Conservation (phyloP, 2,113 vertebrate genomes). For the Cyanoliseus patagonus region DNA sequence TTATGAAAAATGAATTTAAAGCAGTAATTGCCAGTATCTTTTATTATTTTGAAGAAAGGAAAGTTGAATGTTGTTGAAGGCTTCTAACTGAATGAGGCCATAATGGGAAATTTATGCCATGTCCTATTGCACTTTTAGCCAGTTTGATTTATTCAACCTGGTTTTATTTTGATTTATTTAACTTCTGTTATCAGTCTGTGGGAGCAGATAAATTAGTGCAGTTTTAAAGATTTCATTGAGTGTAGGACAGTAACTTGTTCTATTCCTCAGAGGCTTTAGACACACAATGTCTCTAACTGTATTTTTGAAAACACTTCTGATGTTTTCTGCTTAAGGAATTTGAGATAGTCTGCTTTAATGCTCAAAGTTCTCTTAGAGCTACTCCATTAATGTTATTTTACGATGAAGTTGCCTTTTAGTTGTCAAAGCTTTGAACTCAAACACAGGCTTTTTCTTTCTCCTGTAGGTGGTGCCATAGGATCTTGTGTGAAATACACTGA, state of each 20-base stretch:
- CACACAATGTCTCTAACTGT: neutral
- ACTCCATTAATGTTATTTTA: neutral
- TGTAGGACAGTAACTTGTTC: neutral
- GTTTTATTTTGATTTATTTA: neutral
- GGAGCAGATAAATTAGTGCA: neutral
- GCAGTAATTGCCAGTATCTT: neutral
- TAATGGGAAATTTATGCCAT: neutral
- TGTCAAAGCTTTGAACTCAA: neutral
- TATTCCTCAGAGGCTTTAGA: neutral
- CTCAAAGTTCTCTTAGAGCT: neutral
- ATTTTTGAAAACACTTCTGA: neutral
- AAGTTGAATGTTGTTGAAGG: neutral
- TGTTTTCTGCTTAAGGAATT: neutral
- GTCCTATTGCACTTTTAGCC: neutral
- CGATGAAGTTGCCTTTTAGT: neutral
- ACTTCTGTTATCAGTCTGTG: neutral
- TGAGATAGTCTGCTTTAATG: neutral
- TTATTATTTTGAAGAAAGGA: neutral
- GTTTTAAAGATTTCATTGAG: neutral
- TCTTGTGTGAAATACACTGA: conserved; percentile 79
- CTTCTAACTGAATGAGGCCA: neutral
- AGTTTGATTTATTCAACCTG: neutral
- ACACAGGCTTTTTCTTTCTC: neutral
- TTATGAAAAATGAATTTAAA: neutral
- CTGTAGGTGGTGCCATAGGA: conserved; percentile 85